These are phyloP conservation scores for Hippocampus barbouri DNA, from an alignment of 2,113 vertebrate genomes.

Conservation along the genomic window DNA sequence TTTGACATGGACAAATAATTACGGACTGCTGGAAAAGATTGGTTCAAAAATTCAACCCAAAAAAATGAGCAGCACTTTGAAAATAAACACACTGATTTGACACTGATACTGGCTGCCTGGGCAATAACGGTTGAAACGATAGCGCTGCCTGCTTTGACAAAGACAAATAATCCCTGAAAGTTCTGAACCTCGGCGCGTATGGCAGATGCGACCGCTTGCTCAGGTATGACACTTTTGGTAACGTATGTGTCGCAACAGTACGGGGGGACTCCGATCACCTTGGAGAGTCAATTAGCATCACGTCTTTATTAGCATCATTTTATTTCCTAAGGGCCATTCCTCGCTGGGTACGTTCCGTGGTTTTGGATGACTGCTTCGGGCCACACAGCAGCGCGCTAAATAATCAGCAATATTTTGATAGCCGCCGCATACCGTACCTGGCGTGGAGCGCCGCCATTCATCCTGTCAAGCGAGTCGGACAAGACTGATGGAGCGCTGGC, in stretches of 20 bases:
- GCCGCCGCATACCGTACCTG: conserved; percentile 42
- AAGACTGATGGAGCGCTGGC: conserved; percentile 63
- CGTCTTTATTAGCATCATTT: not conserved
- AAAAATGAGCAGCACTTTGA: not conserved
- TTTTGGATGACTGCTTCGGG: not conserved
- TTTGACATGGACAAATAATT: not conserved
- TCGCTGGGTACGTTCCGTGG: not conserved
- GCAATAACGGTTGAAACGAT: not conserved
- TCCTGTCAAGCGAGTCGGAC: conserved; percentile 38
- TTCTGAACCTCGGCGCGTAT: not conserved
- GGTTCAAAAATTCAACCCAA: too few species aligned
- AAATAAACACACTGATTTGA: not conserved
- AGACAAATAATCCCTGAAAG: not conserved
- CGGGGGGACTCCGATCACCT: too few species aligned
- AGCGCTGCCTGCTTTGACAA: not conserved
- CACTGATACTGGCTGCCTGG: not conserved
- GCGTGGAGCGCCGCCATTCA: conserved; percentile 41
- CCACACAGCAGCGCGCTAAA: conserved; percentile 34
- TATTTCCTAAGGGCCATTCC: not conserved
- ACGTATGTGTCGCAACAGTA: too few species aligned
- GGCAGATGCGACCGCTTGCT: not conserved
- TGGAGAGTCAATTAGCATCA: not conserved
- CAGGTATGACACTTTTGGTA: too few species aligned
- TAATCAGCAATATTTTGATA: conserved; percentile 46
- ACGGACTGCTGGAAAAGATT: too few species aligned